Evolutionary conservation across 2,888 invertebrate species (phyloP).

Genomic region (Lasioglossum vierecki): DNA sequence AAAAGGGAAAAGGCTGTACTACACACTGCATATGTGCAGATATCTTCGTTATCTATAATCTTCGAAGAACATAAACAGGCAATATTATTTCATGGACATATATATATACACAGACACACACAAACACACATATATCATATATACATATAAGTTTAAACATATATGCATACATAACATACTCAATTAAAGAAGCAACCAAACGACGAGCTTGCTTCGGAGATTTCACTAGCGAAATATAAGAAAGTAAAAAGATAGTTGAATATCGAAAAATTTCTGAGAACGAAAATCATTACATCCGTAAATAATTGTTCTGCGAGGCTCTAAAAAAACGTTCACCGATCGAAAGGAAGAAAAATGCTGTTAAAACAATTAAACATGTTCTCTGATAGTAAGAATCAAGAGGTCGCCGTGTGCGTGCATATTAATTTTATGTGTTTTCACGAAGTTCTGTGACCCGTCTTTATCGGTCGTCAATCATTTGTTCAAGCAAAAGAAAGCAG

Average conservation of each 20-base stretch:
- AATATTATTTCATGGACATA: constrained; percentile 51
- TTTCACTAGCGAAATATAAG: constrained; percentile 47
- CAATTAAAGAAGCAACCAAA: constrained; percentile 27
- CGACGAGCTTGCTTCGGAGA: constrained; percentile 25
- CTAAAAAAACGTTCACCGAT: constrained; percentile 14
- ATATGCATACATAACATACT: constrained; percentile 31
- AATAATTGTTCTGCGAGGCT: constrained; percentile 16
- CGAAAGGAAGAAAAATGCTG: neutral
- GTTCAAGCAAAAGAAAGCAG: constrained; percentile 58
- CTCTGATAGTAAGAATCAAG: constrained; percentile 41
- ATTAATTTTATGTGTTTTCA: constrained; percentile 46
- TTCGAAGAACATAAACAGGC: constrained; percentile 40
- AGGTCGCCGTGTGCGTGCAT: constrained; percentile 55
- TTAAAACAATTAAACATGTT: constrained; percentile 7
- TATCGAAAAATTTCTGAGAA: constrained; percentile 37
- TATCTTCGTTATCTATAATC: constrained; percentile 58
- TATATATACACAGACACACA: no score
- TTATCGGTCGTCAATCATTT: constrained; percentile 55
- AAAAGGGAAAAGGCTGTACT: constrained; percentile 11
- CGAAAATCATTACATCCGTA: constrained; percentile 6
- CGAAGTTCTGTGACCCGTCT: constrained; percentile 31
- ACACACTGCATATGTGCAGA: constrained; percentile 43
- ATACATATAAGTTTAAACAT: constrained; percentile 23
- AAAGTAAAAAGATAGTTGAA: constrained; percentile 58
- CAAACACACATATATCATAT: neutral